These are phyloP conservation scores for Pecten maximus DNA, from an alignment of 2,888 invertebrate genomes.

Conservation along the genomic window DNA sequence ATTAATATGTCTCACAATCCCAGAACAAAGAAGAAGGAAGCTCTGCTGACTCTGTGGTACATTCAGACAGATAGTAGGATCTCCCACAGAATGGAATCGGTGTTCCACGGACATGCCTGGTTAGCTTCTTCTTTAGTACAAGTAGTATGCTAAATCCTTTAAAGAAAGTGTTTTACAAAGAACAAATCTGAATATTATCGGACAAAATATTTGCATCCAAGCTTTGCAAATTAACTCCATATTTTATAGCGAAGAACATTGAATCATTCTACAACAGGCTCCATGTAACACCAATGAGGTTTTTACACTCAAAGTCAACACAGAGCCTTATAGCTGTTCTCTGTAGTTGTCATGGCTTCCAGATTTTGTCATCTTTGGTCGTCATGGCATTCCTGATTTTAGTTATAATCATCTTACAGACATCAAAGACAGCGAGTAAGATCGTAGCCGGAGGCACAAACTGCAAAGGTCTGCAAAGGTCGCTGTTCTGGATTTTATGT, in stretches of 20 bases:
- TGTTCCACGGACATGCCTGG: background rate
- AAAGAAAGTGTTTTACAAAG: background rate
- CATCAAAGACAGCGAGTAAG: background rate
- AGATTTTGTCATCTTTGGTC: slow-evolving; percentile 20
- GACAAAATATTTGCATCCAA: background rate
- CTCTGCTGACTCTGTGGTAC: background rate
- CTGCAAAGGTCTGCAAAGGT: too few relatives aligned
- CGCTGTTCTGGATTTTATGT: background rate
- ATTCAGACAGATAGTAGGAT: background rate
- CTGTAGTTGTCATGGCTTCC: background rate
- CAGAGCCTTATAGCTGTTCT: background rate
- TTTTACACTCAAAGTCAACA: background rate
- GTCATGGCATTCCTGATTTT: slow-evolving; percentile 13
- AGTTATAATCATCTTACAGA: slow-evolving; percentile 11
- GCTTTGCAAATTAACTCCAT: background rate
- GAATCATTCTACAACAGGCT: background rate
- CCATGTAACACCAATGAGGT: background rate
- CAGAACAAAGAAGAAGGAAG: background rate
- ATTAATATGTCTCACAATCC: slow-evolving; percentile 16
- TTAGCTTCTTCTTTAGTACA: background rate
- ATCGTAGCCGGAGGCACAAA: background rate
- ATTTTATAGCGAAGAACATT: background rate
- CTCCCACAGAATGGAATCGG: background rate
- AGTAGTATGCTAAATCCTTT: background rate
- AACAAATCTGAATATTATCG: background rate